A percentile compares a stretch with the other conserved stretches of the same genome.
Evolutionary conservation across 2,888 invertebrate species (phyloP).

Genomic region (Andrena minutula): DNA sequence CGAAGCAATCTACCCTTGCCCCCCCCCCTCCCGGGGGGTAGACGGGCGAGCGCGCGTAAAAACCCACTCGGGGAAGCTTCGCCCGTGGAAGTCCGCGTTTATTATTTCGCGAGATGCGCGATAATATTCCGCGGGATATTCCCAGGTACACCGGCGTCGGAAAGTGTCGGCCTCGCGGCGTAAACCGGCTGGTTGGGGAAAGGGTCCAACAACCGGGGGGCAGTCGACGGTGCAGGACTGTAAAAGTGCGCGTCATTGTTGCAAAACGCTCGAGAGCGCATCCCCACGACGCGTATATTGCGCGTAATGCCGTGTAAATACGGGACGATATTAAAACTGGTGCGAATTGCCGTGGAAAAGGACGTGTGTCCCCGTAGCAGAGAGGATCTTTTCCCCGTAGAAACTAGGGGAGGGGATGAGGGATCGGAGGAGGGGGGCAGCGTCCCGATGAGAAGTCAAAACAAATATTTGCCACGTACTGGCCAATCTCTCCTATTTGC

Average conservation of each 20-base stretch:
- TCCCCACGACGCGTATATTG: slow-evolving; percentile 39
- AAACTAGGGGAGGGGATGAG: too few relatives aligned
- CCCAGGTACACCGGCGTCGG: neutral
- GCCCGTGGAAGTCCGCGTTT: slow-evolving; percentile 21
- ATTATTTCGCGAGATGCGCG: slow-evolving; percentile 43
- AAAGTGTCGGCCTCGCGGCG: neutral
- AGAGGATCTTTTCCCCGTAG: slow-evolving; percentile 29
- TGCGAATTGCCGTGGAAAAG: slow-evolving; percentile 49
- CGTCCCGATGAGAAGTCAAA: slow-evolving; percentile 65
- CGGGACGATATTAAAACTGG: slow-evolving; percentile 67
- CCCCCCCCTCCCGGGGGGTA: neutral
- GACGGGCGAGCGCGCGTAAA: neutral
- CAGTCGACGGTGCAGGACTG: slow-evolving; percentile 13
- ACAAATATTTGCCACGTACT: slow-evolving; percentile 75
- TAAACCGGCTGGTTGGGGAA: slow-evolving; percentile 2
- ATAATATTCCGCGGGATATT: slow-evolving; percentile 42
- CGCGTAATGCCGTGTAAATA: slow-evolving; percentile 65
- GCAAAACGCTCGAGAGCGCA: slow-evolving; percentile 37
- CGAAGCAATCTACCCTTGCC: slow-evolving; percentile 11
- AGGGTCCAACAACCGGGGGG: too few relatives aligned
- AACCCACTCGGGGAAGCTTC: slow-evolving; percentile 21
- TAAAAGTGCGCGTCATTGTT: slow-evolving; percentile 39
- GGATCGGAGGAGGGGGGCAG: slow-evolving; percentile 7
- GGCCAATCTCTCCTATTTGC: slow-evolving; percentile 72
- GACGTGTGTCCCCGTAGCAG: slow-evolving; percentile 30